Evolutionary conservation across 2,888 invertebrate genomes (phyloP), one percentile per base, ranked within the genome.

Genomic region (Yponomeuta malinellus): DNA sequence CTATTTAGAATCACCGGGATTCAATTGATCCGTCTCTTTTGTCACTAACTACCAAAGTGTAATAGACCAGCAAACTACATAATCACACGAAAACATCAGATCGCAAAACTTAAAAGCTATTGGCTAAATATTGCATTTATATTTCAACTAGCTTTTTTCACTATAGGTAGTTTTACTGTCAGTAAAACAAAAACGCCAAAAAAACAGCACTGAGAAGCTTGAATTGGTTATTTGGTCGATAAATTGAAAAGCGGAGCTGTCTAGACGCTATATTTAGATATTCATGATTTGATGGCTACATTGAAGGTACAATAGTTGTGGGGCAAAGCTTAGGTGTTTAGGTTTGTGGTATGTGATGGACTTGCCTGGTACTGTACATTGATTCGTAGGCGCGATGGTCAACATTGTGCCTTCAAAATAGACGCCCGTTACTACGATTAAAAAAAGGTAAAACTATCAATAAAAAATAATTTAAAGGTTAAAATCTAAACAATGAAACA

Each of bases 401-500:
- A 59, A 12, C 12, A 12, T 59, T 59, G 52, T 59, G 52, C 52
- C 52, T 15, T 15, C 12, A 59, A 59, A 12, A 15, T 59, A 59
- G 52, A 59, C 15, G 15, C 6, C 15, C 52, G 52, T 15, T 52
- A 8, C 52, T 59, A 59, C 29, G 29, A 23, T 4, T 2, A 23
- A 12, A 48, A 43, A 67, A 37, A 67, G 48, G 12, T n/a, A 48
- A 48, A 29, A 52, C 23, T 65, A 59, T 59, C 15, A 48, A 68
- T 48, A 68, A 68, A 48, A n/a, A 68, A 68, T 68, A 68, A 68
- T 68, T 68, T 68, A 68, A 68, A 15, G 3, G 48, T 68, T 48
- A 31, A 65, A 65, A 12, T 31, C 48, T 68, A 68, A 67, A 68
- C 48, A 48, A 65, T 65, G 31, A 33, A 10, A 31, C 65, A 68